Evolutionary conservation across 1,140 invertebrate genomes (phyloP), one percentile per base, ranked within the genome.

Genomic region (Formica exsecta): DNA sequence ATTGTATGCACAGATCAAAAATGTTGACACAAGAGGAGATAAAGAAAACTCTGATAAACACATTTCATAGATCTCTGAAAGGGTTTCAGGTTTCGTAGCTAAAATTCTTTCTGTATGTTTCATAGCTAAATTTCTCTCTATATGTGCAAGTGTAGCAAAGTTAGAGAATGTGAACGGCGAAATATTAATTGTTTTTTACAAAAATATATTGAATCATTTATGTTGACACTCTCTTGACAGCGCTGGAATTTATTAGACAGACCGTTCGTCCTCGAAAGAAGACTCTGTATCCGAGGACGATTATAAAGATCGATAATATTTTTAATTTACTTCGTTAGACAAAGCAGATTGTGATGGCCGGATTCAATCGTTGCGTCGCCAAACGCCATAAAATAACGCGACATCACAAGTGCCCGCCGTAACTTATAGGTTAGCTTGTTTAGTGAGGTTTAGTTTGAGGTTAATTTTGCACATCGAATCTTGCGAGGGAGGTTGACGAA

Each of bases 391-490:
- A 92, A 90, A 86, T 80, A 87, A 92, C 76, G 87, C 86, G 84
- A 87, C 73, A 92, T 91, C 80, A 83, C 87, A 70, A 76, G 88
- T 59, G 32, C 22, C 25, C 51, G 64, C 22, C 61, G 25, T 62
- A 90, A 90, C 51, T 94, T 93, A 89, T 89, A 94, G 93, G 93
- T 93, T 93, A 94, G 91, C 91, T 93, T 92, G 93, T 92, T 92
- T 92, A 85, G 81, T 89, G 86, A 94, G 93, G 93, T 93, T 94
- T 94, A 77, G 84, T 91, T 89, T 89, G 86, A 94, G 93, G 93
- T 93, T 94, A 94, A 77, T 85, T 91, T 89, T 32, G 54, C 54
- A 66, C 65, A 57, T 79, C 38, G 5, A 59, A 22, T 61, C 68
- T 51, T 51, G 51, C 75, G 61, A 41, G 5, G 48, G 11, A 48